Base-by-base conservation (phyloP, 2,888 invertebrate genomes). In the Rotaria magnacalcarata region DNA sequence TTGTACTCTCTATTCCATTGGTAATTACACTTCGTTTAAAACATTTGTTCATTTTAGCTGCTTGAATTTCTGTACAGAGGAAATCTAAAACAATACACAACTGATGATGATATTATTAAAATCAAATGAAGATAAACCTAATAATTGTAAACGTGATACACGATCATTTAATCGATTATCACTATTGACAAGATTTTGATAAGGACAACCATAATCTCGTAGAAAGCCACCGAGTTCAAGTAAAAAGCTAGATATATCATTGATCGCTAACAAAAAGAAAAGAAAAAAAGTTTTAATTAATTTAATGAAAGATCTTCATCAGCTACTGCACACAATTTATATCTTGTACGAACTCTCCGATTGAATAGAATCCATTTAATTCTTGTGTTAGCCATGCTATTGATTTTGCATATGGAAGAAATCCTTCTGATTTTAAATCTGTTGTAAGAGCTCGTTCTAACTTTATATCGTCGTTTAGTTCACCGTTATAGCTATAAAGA, bases 51-150 rank as follows among this genome's bases (percentile, higher is more conserved):
- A 86, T 52, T 34, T 80, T 56, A 27, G 85, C 34, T 21, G 85
- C 85, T 84, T 85, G 86, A 80, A 85, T 24, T 85, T 86, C 86
- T 21, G 80, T 60, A 10, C 74, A 34, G 10, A 86, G 85, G 60
- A 85, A 84, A 5, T 84, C 84, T 84, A 10, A 43, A 54, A 21
- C 24, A n/a, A 56, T 10, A n/a, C 10, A 24, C 43, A 41, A n/a
- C 3, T 8, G n/a, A n/a, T 16, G 10, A 10, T 52, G 52, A 52
- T 52, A 16, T 16, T 52, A 52, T 11, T 4, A 52, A 52, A 16
- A 52, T 16, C 16, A 60, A 11, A 14, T 11, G 7, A 60, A 67
- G 7, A 47, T 24, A 2, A 11, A 80, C 80, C 80, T 80, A 80
- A 47, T 24, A 80, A n/a, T 80, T 47, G 80, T n/a, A 80, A 11